These are phyloP conservation scores for Aphelinus certus DNA, from an alignment of 1,140 invertebrate species.

Conservation along the genomic window DNA sequence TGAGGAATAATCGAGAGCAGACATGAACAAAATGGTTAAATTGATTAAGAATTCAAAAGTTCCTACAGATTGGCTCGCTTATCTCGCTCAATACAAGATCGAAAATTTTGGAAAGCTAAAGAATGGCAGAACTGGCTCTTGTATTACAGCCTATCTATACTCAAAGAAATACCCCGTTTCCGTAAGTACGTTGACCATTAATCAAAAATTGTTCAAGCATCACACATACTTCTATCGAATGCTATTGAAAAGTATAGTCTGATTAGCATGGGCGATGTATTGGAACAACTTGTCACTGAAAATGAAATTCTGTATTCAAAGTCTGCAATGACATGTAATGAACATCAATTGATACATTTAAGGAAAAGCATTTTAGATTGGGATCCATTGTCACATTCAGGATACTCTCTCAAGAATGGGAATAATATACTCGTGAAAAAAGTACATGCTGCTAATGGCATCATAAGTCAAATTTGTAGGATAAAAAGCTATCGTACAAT, in stretches of 20 bases:
- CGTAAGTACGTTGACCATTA: neutral
- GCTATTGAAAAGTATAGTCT: neutral
- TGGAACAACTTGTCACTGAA: neutral
- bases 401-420: slow-evolving; percentile 9
- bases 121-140: slow-evolving; percentile 41
- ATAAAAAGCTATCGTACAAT: too few relatives aligned
- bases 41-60: neutral
- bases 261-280: neutral
- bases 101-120: slow-evolving; percentile 41
- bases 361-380: slow-evolving; percentile 18
- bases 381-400: slow-evolving; percentile 11
- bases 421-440: slow-evolving; percentile 9
- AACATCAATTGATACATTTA: slow-evolving; percentile 19
- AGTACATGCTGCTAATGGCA: slow-evolving; percentile 19
- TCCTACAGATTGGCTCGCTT: neutral
- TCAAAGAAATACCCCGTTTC: too few relatives aligned
- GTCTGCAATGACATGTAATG: slow-evolving; percentile 24
- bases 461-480: slow-evolving; percentile 11
- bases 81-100: slow-evolving; percentile 25
- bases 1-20: neutral
- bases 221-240: neutral
- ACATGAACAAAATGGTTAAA: neutral
- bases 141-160: slow-evolving; percentile 33
- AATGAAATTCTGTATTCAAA: slow-evolving; percentile 17
- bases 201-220: slow-evolving; percentile 1